phyloP scores from a whole-genome alignment of 2,113 vertebrate species.

The Vidua macroura region DNA sequence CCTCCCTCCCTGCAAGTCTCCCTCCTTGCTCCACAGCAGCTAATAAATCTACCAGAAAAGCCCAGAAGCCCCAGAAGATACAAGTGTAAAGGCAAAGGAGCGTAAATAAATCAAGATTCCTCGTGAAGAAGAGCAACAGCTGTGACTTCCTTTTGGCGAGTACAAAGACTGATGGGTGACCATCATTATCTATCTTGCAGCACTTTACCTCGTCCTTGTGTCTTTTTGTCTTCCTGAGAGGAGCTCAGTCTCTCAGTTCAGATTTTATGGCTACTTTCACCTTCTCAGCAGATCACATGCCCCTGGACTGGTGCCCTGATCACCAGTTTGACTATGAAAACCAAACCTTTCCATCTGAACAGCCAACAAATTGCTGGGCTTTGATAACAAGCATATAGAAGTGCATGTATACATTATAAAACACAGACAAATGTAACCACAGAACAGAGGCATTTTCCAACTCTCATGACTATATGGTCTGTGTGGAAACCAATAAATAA shows the following conservation, averaged over 20 bases:
- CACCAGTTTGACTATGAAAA: not conserved
- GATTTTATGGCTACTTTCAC: not conserved
- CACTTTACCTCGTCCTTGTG: not conserved
- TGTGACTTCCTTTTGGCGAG: not conserved
- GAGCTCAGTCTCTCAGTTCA: not conserved
- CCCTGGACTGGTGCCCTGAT: not conserved
- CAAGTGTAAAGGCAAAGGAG: slow-evolving; percentile 35
- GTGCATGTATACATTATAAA: not conserved
- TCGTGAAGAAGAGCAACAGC: not conserved
- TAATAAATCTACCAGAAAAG: slow-evolving; percentile 65
- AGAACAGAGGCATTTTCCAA: not conserved
- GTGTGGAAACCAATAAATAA: not conserved
- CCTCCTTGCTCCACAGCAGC: slow-evolving; percentile 22
- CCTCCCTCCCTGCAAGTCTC: not conserved
- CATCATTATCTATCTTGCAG: slow-evolving; percentile 3
- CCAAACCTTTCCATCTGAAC: not conserved
- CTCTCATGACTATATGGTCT: not conserved
- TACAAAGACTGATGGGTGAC: slow-evolving; percentile 33
- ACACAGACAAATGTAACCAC: not conserved
- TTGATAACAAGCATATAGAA: not conserved
- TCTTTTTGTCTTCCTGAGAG: not conserved
- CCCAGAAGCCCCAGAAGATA: slow-evolving; percentile 6
- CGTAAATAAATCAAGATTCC: not conserved
- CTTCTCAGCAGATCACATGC: not conserved
- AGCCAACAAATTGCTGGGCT: not conserved